These are phyloP conservation scores for Thamnophis elegans DNA, from an alignment of 2,797 vertebrate genomes.

Conservation along the genomic window DNA sequence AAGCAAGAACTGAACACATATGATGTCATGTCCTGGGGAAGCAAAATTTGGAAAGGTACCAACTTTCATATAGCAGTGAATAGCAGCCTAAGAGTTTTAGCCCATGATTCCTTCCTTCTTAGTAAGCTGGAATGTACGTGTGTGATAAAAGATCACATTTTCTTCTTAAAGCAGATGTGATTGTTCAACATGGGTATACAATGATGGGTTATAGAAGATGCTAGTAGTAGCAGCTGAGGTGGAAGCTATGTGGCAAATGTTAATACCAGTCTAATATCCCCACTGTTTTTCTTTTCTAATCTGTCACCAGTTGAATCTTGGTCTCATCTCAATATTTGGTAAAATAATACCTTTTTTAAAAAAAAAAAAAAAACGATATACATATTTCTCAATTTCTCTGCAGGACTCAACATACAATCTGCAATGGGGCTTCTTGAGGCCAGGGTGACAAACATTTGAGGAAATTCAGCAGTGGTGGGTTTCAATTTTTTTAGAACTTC, in stretches of 20 bases:
- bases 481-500: no score
- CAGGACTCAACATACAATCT: background rate
- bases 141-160: background rate
- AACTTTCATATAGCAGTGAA: background rate
- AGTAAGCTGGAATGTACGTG: background rate
- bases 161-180: background rate
- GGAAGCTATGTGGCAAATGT: background rate
- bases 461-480: background rate
- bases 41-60: background rate
- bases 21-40: background rate
- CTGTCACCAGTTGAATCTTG: background rate
- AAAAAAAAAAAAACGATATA: background rate
- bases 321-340: background rate
- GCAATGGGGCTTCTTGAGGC: background rate
- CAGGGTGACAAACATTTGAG: background rate
- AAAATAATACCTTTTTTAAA: background rate
- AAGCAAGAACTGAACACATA: background rate
- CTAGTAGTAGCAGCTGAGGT: background rate
- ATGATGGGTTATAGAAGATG: background rate
- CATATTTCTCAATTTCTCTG: background rate
- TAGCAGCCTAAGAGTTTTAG: background rate
- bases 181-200: background rate
- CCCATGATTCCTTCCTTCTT: background rate
- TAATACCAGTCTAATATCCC: background rate
- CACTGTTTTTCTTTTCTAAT: background rate